Conservation (phyloP, 2,797 vertebrate species). For the Ceryle rudis region DNA sequence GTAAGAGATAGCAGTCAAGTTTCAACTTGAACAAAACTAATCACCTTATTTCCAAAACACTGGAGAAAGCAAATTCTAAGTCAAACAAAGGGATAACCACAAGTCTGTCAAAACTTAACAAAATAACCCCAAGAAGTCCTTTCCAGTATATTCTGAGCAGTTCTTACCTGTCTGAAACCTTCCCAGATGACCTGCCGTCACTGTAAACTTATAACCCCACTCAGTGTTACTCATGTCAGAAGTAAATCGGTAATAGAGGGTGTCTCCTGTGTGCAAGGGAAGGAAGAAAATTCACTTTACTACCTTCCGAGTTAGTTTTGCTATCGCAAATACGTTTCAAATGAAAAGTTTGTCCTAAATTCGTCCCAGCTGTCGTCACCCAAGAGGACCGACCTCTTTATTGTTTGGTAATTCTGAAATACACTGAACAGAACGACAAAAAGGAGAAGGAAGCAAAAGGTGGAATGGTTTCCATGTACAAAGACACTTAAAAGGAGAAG, state of each 20-base stretch:
- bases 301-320: background rate
- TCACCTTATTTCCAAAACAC: fast-evolving
- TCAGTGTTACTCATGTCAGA: slow-evolving; percentile 99
- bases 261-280: slow-evolving; percentile 84
- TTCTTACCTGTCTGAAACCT: slow-evolving; percentile 94
- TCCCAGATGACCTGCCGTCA: slow-evolving; percentile 94
- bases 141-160: background rate
- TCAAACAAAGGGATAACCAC: background rate
- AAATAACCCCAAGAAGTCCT: background rate
- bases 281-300: background rate
- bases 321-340: background rate
- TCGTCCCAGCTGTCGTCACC: background rate
- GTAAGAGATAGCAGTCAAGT: background rate
- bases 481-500: background rate
- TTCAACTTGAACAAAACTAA: background rate
- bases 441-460: background rate
- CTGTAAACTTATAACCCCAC: slow-evolving; percentile 97
- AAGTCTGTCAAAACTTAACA: background rate
- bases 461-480: background rate
- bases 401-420: background rate
- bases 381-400: background rate
- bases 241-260: slow-evolving; percentile 92
- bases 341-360: background rate
- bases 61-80: background rate
- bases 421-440: background rate